Evolutionary conservation across 2,888 invertebrate species (phyloP), one percentile per base, ranked within the genome.

Genomic region (Neoitamus cyanurus): DNA sequence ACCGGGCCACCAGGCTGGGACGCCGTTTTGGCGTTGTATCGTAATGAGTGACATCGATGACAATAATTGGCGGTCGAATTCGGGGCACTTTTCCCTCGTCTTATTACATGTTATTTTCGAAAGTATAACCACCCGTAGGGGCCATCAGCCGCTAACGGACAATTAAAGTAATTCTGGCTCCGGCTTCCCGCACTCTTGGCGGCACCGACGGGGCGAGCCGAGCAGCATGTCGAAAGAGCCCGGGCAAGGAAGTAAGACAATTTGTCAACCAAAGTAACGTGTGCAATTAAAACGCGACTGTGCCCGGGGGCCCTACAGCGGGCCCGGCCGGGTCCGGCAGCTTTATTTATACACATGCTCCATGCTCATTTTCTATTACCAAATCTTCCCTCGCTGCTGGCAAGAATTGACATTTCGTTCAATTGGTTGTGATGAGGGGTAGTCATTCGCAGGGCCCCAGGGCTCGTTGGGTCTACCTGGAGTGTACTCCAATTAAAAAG

Each of bases 361-460:
- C 82, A 37, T 25, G 25, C 82, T 69, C 82, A 69, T 69, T 69
- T 82, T 82, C 82, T 82, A 82, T 82, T 82, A 82, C 82, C 82
- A 69, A 82, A 82, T 82, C 82, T 82, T 82, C 82, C 69, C 69
- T 36, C 13, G 80, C 80, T 15, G 82, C 77, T n/a, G 87, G 87
- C 86, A 75, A 85, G 84, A 87, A 87, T 87, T 87, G 87, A 87
- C 87, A 87, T 87, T 87, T 87, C 87, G 87, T 87, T 87, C 87
- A 87, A 87, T 87, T 87, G 87, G 85, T 86, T 87, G 84, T 84
- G 86, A 85, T 85, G 83, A 75, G 73, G 84, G 84, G 84, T 68
- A 84, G 84, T 83, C 80, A 73, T 83, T 85, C 83, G 84, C 82
- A 82, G 83, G 77, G 84, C 58, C 69, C 82, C 48, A 70, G 48